Base-by-base conservation (phyloP, 2,888 invertebrate species). In the Aplocera efformata region DNA sequence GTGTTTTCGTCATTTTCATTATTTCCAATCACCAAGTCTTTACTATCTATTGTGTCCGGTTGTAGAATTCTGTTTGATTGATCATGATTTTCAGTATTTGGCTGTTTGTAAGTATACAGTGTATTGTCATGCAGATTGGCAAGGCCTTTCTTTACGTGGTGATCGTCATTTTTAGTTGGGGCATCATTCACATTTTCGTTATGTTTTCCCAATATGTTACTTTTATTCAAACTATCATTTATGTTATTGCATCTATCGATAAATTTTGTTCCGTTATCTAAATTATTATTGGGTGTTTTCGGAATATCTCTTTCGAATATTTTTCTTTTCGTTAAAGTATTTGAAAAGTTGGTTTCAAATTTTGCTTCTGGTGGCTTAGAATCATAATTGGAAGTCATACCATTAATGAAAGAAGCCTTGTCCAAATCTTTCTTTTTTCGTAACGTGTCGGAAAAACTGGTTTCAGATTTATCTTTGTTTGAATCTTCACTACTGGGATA, bases 251-350 rank as follows among this genome's bases (percentile, higher is more conserved):
- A 53, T 47, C 69, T 71, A n/a, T 72, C 66, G 11, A 44, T 58
- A 32, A 47, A 23, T 59, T 67, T 75, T 32, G 41, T 39, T 6
- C 43, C 34, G 43, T 53, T 64, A 17, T 67, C 65, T 32, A 48
- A 38, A 41, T 53, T 45, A 45, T 38, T 57, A 38, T 56, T 60
- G 7, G 62, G 55, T 21, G 62, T 60, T 31, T 60, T 70, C 10
- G 60, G 37, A 6, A 58, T 47, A 9, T 77, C 76, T 20, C 61
- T 80, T 66, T 86, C 84, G 53, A 85, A 84, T 11, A 84, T 45
- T 60, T 78, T 84, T 59, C 74, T 73, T 63, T 81, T 88, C 40
- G 65, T 81, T 33, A 83, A 55, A 1, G 83, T 85, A 48, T 81
- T 83, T 6, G 75, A 79, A 53, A 54, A 72, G 44, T 56, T 72